Evolutionary conservation across 2,888 invertebrate species (phyloP).

Genomic region (Liposcelis brunnea): DNA sequence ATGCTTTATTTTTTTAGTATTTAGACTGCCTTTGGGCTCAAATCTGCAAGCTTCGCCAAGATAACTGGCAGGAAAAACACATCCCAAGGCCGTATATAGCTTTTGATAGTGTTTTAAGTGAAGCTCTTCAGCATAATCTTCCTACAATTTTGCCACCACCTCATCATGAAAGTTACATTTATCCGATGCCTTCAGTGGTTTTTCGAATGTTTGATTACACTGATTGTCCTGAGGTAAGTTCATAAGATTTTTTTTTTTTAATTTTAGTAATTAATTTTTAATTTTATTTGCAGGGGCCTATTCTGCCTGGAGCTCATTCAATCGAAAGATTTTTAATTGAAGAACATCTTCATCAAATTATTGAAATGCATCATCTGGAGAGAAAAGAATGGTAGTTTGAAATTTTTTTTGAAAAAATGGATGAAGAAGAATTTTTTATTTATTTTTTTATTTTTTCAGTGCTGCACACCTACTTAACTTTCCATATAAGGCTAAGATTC

Average conservation of each 20-base stretch:
- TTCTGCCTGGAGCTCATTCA: conserved; percentile 88
- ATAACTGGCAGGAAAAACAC: conserved; percentile 95
- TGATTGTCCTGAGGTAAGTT: conserved; percentile 74
- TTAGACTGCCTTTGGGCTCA: conserved; percentile 94
- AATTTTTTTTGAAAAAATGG: neutral
- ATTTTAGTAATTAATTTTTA: conserved; percentile 2
- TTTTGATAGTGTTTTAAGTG: conserved; percentile 87
- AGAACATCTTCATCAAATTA: conserved; percentile 86
- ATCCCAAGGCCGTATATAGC: conserved; percentile 89
- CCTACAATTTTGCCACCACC: conserved; percentile 83
- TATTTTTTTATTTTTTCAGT: conserved; percentile 25
- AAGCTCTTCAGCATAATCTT: conserved; percentile 89
- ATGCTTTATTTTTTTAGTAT: conserved; percentile 34
- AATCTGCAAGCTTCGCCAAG: conserved; percentile 73
- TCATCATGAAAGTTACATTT: conserved; percentile 74
- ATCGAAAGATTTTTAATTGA: conserved; percentile 96
- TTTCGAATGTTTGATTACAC: conserved; percentile 98
- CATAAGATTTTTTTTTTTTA: conserved; percentile 1
- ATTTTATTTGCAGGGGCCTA: conserved; percentile 33
- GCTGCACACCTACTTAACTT: conserved; percentile 83
- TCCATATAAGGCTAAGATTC: conserved; percentile 84
- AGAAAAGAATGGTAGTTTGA: conserved; percentile 69
- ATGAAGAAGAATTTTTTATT: conserved; percentile 8
- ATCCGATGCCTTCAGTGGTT: conserved; percentile 89
- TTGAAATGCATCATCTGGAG: conserved; percentile 73